A percentile compares a stretch with the other conserved stretches of the same genome.
These are phyloP conservation scores for Ladona fulva DNA, from an alignment of 1,140 invertebrate genomes.

Conservation along the genomic window DNA sequence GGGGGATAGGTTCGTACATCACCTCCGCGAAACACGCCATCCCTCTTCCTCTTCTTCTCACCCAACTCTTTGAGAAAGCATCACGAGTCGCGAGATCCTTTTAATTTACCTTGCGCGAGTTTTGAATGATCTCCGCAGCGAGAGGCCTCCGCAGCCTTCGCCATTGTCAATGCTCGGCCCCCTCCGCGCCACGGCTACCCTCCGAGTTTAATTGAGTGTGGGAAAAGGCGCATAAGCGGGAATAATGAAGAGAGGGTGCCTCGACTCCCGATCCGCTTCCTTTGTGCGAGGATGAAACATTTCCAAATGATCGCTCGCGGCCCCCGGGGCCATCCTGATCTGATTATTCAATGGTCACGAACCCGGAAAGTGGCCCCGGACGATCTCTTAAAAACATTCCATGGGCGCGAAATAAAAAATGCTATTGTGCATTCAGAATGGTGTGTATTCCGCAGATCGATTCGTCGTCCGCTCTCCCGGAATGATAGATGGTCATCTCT, in stretches of 20 bases:
- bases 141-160: background rate
- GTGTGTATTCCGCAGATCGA: too few species aligned
- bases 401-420: too few species aligned
- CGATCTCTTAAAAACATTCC: background rate
- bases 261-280: background rate
- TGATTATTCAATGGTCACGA: constrained; percentile 1
- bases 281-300: background rate
- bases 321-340: background rate
- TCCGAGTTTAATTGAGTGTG: background rate
- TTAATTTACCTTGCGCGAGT: background rate
- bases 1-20: too few species aligned
- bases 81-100: background rate
- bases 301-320: background rate
- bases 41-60: too few species aligned
- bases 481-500: too few species aligned
- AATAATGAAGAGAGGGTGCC: background rate
- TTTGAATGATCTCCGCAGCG: background rate
- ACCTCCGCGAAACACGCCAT: too few species aligned
- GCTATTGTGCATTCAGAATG: too few species aligned
- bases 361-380: background rate
- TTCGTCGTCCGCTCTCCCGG: too few species aligned
- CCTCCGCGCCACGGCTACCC: background rate
- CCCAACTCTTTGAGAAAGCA: too few species aligned
- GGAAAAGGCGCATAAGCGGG: background rate
- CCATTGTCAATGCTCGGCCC: background rate